Percentiles rank a stretch among this genome's conserved stretches.
Evolutionary conservation across 2,888 invertebrate genomes (phyloP).

Genomic region (Celastrina argiolus): DNA sequence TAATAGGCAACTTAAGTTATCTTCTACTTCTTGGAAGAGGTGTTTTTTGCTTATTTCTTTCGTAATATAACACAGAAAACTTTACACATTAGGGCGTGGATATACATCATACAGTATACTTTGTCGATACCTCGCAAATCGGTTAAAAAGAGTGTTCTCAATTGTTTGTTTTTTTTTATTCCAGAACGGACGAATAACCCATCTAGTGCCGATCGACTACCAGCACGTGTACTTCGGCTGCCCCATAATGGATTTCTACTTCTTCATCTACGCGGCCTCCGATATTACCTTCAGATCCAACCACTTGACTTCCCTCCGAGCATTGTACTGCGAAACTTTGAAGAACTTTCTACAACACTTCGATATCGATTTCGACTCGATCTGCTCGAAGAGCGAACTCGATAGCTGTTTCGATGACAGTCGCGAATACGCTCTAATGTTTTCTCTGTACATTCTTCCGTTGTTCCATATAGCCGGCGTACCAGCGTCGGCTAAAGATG

Average conservation of each 20-base stretch:
- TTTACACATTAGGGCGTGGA: too few species aligned
- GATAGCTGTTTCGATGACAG: constrained; percentile 41
- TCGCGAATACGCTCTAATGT: constrained; percentile 43
- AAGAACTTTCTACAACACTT: constrained; percentile 41
- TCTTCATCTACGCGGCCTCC: constrained; percentile 39
- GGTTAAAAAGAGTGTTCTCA: too few species aligned
- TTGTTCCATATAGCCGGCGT: constrained; percentile 40
- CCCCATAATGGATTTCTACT: constrained; percentile 41
- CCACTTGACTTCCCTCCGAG: constrained; percentile 41
- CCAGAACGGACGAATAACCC: constrained; percentile 42
- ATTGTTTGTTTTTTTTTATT: too few species aligned
- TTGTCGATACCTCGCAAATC: too few species aligned
- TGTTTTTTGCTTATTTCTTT: too few species aligned
- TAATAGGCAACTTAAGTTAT: too few species aligned
- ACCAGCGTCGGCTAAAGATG: constrained; percentile 36
- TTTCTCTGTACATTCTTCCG: constrained; percentile 39
- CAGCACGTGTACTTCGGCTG: constrained; percentile 42
- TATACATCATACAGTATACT: too few species aligned
- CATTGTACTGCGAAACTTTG: constrained; percentile 42
- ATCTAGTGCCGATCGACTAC: constrained; percentile 45
- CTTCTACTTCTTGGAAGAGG: too few species aligned
- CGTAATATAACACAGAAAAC: too few species aligned
- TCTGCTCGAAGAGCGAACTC: constrained; percentile 42
- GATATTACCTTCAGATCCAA: constrained; percentile 40
- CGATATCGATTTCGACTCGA: constrained; percentile 35